Evolutionary conservation across 2,888 invertebrate genomes (phyloP).

Genomic region (Mayetiola destructor): DNA sequence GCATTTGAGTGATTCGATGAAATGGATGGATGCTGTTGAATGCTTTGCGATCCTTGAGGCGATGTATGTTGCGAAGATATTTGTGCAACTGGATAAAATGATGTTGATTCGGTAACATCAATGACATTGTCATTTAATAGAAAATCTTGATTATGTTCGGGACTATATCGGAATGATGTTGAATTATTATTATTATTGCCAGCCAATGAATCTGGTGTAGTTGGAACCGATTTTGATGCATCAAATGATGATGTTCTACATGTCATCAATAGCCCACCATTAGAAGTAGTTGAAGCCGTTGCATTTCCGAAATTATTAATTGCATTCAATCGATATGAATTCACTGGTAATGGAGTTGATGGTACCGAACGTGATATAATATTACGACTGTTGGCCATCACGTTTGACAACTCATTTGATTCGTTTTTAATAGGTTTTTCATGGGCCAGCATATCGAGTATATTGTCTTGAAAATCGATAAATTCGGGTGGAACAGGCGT

Average conservation of each 20-base stretch:
- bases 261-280: neutral
- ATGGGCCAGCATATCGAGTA: constrained; percentile 22
- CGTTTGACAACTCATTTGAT: constrained; percentile 20
- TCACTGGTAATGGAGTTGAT: constrained; percentile 47
- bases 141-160: constrained; percentile 38
- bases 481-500: constrained; percentile 59
- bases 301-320: neutral
- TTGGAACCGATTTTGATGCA: constrained; percentile 61
- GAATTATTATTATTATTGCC: constrained; percentile 31
- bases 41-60: neutral
- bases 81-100: constrained; percentile 12
- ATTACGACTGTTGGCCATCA: constrained; percentile 33
- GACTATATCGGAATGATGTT: constrained; percentile 44
- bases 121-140: constrained; percentile 48
- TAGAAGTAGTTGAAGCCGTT: neutral
- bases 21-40: neutral
- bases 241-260: constrained; percentile 33
- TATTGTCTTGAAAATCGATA: constrained; percentile 42
- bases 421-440: constrained; percentile 15
- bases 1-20: neutral
- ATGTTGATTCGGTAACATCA: constrained; percentile 28
- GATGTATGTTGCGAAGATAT: neutral
- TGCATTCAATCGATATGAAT: constrained; percentile 15
- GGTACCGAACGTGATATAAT: constrained; percentile 51
- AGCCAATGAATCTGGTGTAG: constrained; percentile 43